Conservation (phyloP, 1,140 invertebrate species). For the Dolichoris vasculosae region DNA sequence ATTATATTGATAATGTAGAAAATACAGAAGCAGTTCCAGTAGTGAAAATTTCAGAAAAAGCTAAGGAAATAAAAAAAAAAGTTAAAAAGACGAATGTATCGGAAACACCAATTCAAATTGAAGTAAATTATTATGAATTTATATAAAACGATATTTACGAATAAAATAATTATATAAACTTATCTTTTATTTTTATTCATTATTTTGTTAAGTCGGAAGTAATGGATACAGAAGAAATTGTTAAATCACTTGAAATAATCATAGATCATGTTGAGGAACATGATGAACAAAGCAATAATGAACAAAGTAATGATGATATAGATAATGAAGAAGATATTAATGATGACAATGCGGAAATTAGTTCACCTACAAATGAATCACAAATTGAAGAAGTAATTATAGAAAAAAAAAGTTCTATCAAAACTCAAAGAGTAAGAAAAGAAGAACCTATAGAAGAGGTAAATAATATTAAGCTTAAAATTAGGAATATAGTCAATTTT, state of each 20-base stretch:
- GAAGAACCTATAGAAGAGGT: slow-evolving; percentile 51
- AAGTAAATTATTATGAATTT: slow-evolving; percentile 21
- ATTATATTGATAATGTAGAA: slow-evolving; percentile 69
- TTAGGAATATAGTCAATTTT: not conserved
- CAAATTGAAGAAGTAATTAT: slow-evolving; percentile 63
- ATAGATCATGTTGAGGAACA: slow-evolving; percentile 50
- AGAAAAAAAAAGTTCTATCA: slow-evolving; percentile 56
- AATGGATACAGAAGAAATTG: slow-evolving; percentile 6
- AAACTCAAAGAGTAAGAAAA: slow-evolving; percentile 57
- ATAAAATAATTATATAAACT: not conserved
- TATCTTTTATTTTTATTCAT: slow-evolving; percentile 10
- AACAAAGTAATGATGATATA: slow-evolving; percentile 58
- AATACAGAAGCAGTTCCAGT: slow-evolving; percentile 49
- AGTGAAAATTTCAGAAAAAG: slow-evolving; percentile 42
- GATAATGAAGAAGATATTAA: slow-evolving; percentile 59
- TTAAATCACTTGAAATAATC: slow-evolving; percentile 49
- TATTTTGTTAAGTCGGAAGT: not conserved
- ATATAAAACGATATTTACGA: not conserved
- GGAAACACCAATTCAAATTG: slow-evolving; percentile 16
- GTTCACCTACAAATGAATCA: slow-evolving; percentile 11
- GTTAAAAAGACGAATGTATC: slow-evolving; percentile 51
- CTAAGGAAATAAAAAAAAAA: slow-evolving; percentile 54
- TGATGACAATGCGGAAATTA: slow-evolving; percentile 51
- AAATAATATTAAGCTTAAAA: slow-evolving; percentile 22
- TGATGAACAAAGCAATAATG: slow-evolving; percentile 51